These are phyloP conservation scores for Myrmecobius fasciatus DNA, from an alignment of 2,113 vertebrate species.

Conservation along the genomic window DNA sequence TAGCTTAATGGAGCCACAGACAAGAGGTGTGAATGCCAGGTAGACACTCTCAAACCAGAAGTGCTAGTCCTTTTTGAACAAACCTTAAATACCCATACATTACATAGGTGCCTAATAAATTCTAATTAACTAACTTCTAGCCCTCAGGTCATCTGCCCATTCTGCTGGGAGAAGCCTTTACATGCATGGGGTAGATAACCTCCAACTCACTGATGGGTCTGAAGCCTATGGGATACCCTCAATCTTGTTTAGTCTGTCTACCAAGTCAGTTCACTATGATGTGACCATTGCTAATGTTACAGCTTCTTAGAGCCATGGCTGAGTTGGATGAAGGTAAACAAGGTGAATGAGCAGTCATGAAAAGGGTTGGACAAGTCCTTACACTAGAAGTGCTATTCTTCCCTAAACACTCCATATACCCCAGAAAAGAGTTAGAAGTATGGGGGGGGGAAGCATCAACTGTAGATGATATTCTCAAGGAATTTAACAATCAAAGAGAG, in stretches of 20 bases:
- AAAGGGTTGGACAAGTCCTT: not conserved
- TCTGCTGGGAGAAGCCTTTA: not conserved
- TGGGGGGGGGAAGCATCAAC: not conserved
- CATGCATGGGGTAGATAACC: not conserved
- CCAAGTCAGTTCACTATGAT: not conserved
- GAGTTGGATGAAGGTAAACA: not conserved
- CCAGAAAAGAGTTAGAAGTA: not conserved
- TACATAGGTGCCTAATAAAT: too few species aligned
- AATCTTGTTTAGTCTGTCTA: not conserved
- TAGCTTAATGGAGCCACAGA: too few species aligned
- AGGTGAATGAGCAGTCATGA: not conserved
- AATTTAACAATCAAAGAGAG: too few species aligned
- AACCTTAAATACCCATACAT: too few species aligned
- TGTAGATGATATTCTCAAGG: too few species aligned
- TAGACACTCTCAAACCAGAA: too few species aligned
- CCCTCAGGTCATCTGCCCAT: not conserved
- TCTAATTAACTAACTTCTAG: too few species aligned
- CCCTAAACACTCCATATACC: not conserved
- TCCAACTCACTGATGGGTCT: not conserved
- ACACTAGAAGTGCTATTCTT: not conserved
- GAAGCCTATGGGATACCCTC: not conserved
- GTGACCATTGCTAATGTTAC: not conserved
- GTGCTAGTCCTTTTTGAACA: too few species aligned
- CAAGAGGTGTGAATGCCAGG: too few species aligned
- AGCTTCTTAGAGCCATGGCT: not conserved